Evolutionary conservation across 2,888 invertebrate genomes (phyloP), one percentile per base, ranked within the genome.

Genomic region (Sthenelais limicola): DNA sequence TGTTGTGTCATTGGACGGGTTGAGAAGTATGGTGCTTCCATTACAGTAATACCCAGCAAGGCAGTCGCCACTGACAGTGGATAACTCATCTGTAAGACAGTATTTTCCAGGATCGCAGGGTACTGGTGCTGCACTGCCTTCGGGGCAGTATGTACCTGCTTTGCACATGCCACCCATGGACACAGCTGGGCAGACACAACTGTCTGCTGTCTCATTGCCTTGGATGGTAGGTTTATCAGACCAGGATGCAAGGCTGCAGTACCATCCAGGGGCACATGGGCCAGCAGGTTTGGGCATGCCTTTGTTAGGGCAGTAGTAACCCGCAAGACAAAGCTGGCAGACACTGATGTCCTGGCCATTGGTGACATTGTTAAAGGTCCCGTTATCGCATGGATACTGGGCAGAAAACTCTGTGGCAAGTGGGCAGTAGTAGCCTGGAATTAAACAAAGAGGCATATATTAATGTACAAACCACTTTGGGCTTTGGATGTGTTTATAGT

Each of bases 71-170:
- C 80, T 77, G 26, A 82, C 82, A 54, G 79, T 79, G 3, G 77
- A 74, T 7, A 84, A 78, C 1, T 83, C 84, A 43, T 77, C 76
- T 7, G 74, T 69, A 2, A 77, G 80, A 76, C 85, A 85, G 74
- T 83, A 85, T 51, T 77, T 77, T n/a, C 85, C 85, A 66, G 78
- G 81, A 0, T 76, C 73, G 74, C 84, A 86, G 0, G 79, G 78
- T 32, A 79, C 76, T 0, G 84, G 82, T 9, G 77, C 74, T 21
- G 77, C 73, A 1, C 85, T 80, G 0, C 85, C 85, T 32, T 72
- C 72, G 1, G 86, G 86, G 73, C 86, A 86, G 80, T 82, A 86
- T 1, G 78, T 83, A 48, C 86, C 85, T 1, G 83, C 82, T 66
- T 74, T 71, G 76, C 86, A 86, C 73, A 79, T 80, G 4, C 84